Evolutionary conservation across 2,888 invertebrate genomes (phyloP), one percentile per base, ranked within the genome.

Genomic region (Formica aserva): DNA sequence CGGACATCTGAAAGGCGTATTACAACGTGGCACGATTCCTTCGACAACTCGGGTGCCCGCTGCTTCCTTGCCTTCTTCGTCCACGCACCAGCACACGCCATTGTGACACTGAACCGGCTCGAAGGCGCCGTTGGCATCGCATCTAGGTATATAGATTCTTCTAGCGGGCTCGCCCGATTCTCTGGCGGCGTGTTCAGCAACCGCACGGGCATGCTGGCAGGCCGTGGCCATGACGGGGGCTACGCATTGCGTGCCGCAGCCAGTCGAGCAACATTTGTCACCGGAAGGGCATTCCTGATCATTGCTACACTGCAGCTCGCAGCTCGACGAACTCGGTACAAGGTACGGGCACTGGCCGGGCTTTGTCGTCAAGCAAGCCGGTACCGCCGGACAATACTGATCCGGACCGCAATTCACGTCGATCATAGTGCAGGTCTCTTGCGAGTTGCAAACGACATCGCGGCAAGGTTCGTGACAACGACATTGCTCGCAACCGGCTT

Each of bases 301-400:
- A 0, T 96, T 96, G 77, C 96, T 96, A 89, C 98, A 98, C 92
- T 97, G 96, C 92, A 97, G 96, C 91, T 97, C 97, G 92, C 98
- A 98, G 71, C 96, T 95, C 4, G 96, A 96, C 0, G 96, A 95
- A 62, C 96, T 95, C 0, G 98, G 98, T 45, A 98, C 97, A 85
- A 98, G 95, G 94, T 97, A 98, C 0, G 98, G 98, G 92, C 98
- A 98, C 91, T 98, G 98, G 0, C 98, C 98, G 0, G 96, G 89
- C 71, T 94, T 94, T 29, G 89, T 91, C 1, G 93, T 91, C 3
- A 94, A 86, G 55, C 95, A 95, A 0, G 94, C 95, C 1, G 95
- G 95, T 3, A 95, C 94, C 0, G 94, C 90, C 0, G 95, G 94
- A 78, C 94, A 95, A n/a, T 92, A 90, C 22, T 92, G 91, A 2